Percentiles rank a stretch among this genome's conserved stretches.
Conservation (phyloP, 2,797 vertebrate genomes). For the Peromyscus nudipes region DNA sequence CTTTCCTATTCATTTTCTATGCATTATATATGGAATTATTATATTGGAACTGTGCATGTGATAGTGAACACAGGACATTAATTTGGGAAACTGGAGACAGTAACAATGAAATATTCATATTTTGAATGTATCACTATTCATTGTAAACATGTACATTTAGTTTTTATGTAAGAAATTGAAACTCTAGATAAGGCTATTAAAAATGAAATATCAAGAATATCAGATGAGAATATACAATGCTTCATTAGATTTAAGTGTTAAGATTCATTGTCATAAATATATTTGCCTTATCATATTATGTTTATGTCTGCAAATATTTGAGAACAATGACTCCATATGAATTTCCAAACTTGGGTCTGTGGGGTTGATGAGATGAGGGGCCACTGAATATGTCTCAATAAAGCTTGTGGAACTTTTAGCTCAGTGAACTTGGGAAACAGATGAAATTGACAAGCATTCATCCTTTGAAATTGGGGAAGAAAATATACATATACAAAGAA, state of each 20-base stretch:
- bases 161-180: not conserved
- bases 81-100: not conserved
- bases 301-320: not conserved
- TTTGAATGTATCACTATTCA: not conserved
- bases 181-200: not conserved
- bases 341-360: not conserved
- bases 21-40: not conserved
- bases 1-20: slow-evolving; percentile 24
- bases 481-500: not conserved
- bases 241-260: not conserved
- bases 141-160: not conserved
- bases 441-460: not conserved
- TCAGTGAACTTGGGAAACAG: not conserved
- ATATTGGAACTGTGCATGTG: not conserved
- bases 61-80: not conserved
- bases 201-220: not conserved
- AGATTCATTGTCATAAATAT: not conserved
- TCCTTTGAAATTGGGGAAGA: not conserved
- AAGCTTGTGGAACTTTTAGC: not conserved
- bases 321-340: not conserved
- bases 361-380: not conserved
- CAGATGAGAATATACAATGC: too few species aligned
- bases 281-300: not conserved
- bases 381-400: not conserved
- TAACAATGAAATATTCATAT: not conserved